Percentiles rank a stretch among this genome's conserved stretches.
phyloP scores from a whole-genome alignment of 1,140 invertebrate species.

The Calosoma granatense region DNA sequence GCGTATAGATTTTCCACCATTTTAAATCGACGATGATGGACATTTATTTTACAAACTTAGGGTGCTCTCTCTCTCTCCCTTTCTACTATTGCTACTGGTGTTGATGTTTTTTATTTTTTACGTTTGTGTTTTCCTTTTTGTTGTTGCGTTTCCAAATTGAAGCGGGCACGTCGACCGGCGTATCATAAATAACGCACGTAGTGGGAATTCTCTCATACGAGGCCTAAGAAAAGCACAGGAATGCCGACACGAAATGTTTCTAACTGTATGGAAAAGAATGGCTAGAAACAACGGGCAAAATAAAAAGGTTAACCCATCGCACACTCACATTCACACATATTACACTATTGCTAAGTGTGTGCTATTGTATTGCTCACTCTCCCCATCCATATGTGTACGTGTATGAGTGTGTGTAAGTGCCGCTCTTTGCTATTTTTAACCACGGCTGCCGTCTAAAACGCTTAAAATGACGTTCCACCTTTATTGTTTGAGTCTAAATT shows the following conservation, averaged over 20 bases:
- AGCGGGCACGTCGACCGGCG: neutral
- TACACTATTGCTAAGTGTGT: neutral
- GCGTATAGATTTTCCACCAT: too few relatives aligned
- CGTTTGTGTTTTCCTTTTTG: too few relatives aligned
- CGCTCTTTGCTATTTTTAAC: neutral
- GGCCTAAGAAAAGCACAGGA: neutral
- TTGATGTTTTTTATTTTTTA: too few relatives aligned
- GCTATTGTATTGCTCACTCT: neutral
- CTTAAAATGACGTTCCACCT: neutral
- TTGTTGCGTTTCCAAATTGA: slow-evolving; percentile 1
- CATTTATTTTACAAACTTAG: too few relatives aligned
- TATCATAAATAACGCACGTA: slow-evolving; percentile 2
- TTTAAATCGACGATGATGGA: too few relatives aligned
- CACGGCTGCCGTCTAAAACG: neutral
- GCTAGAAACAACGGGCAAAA: neutral
- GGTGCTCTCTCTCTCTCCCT: too few relatives aligned
- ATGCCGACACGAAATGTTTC: neutral
- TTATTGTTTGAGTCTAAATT: neutral
- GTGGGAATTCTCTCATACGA: neutral
- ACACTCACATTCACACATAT: too few relatives aligned
- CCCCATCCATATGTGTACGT: neutral
- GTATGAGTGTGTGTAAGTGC: neutral
- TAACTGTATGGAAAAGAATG: slow-evolving; percentile 3
- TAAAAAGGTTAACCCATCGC: slow-evolving; percentile 1
- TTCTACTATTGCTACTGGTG: too few relatives aligned